Evolutionary conservation across 2,797 vertebrate species (phyloP).

Genomic region (Argentina silus): DNA sequence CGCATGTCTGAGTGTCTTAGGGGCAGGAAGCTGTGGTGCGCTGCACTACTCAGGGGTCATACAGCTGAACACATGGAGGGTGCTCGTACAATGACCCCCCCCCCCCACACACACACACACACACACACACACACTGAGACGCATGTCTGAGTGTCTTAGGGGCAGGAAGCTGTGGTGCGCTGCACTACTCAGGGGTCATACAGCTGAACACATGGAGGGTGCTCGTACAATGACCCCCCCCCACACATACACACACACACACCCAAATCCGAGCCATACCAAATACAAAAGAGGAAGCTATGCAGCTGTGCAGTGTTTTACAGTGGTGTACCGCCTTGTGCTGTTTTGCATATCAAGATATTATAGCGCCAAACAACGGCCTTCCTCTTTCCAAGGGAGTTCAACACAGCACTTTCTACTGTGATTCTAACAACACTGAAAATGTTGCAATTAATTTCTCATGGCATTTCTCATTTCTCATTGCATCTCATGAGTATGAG

Average conservation of each 20-base stretch:
- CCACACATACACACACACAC: conserved; percentile 12
- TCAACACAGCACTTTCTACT: neutral
- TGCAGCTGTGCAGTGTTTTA: conserved; percentile 72
- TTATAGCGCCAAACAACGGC: conserved; percentile 37
- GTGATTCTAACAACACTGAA: neutral
- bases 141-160: no score
- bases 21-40: no score
- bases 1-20: no score
- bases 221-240: no score
- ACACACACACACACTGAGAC: conserved; percentile 2
- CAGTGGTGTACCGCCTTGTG: conserved; percentile 32
- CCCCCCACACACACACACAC: neutral
- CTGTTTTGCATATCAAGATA: conserved; percentile 80
- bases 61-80: no score
- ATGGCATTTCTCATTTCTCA: no score
- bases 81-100: no score
- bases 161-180: no score
- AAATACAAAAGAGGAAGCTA: conserved; percentile 81
- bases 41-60: no score
- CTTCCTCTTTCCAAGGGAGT: conserved; percentile 14
- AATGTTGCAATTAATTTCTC: no score
- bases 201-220: no score
- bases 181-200: no score
- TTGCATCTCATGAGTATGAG: neutral
- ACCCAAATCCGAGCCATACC: conserved; percentile 39